phyloP scores from a whole-genome alignment of 2,888 invertebrate genomes.

The Argyra leucocephala region DNA sequence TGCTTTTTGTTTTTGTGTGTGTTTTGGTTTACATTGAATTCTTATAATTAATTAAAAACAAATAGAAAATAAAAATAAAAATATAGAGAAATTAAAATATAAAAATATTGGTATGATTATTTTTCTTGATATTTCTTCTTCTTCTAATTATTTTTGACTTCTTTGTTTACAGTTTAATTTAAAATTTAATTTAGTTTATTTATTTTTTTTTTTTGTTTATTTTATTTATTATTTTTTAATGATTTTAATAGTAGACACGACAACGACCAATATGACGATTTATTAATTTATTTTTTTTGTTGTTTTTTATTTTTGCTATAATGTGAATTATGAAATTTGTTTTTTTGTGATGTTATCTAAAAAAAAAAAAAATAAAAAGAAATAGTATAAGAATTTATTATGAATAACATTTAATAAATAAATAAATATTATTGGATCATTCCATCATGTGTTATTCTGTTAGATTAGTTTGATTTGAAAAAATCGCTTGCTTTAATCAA shows the following conservation, averaged over 20 bases:
- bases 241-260: slow-evolving; percentile 22
- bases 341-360: slow-evolving; percentile 22
- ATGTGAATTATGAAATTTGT: slow-evolving; percentile 18
- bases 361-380: slow-evolving; percentile 13
- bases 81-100: background rate
- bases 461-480: too few species aligned
- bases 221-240: background rate
- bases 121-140: background rate
- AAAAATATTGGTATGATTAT: background rate
- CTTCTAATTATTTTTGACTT: background rate
- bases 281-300: slow-evolving; percentile 2
- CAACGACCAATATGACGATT: slow-evolving; percentile 24
- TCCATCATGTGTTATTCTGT: too few species aligned
- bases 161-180: background rate
- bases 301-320: slow-evolving; percentile 9
- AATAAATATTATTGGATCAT: too few species aligned
- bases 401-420: background rate
- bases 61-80: background rate
- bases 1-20: too few species aligned
- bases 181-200: background rate
- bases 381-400: background rate
- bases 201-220: background rate
- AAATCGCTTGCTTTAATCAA: too few species aligned
- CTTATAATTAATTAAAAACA: too few species aligned
- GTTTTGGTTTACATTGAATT: too few species aligned